A percentile compares a stretch with the other conserved stretches of the same genome.
Evolutionary conservation across 2,113 vertebrate genomes (phyloP).

Genomic region (Australoheros scitulus): DNA sequence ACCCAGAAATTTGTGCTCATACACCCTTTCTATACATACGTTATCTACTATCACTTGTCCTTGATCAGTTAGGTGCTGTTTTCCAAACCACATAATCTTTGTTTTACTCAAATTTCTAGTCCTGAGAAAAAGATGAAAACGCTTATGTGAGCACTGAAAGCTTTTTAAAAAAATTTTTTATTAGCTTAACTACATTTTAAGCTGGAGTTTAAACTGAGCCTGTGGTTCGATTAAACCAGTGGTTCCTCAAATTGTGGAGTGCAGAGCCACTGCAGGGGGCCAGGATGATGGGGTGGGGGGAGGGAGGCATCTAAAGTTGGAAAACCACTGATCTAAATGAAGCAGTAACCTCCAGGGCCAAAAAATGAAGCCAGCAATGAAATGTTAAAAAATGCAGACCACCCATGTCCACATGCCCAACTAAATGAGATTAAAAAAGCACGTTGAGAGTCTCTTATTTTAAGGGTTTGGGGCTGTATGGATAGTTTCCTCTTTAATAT

Average conservation of each 20-base stretch:
- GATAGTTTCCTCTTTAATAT: too few relatives aligned
- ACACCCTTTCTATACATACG: too few relatives aligned
- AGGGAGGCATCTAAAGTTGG: background rate
- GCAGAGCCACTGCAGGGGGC: background rate
- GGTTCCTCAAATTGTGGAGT: background rate
- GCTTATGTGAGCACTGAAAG: background rate
- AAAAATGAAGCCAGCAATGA: background rate
- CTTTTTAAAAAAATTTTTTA: background rate
- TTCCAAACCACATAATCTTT: too few relatives aligned
- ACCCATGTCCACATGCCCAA: too few relatives aligned
- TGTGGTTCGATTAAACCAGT: background rate
- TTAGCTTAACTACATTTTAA: background rate
- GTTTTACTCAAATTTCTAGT: too few relatives aligned
- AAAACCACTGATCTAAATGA: background rate
- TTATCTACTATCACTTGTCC: too few relatives aligned
- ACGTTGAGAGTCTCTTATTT: too few relatives aligned
- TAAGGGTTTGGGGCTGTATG: too few relatives aligned
- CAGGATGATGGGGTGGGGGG: too few relatives aligned
- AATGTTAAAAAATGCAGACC: background rate
- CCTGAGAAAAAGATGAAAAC: background rate
- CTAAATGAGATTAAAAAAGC: too few relatives aligned
- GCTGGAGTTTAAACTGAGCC: background rate
- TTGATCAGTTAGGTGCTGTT: too few relatives aligned
- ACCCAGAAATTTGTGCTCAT: too few relatives aligned
- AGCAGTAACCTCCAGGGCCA: fast-evolving